A percentile compares a stretch with the other conserved stretches of the same genome.
phyloP scores from a whole-genome alignment of 2,113 vertebrate genomes.

The Hippocampus mohnikei region DNA sequence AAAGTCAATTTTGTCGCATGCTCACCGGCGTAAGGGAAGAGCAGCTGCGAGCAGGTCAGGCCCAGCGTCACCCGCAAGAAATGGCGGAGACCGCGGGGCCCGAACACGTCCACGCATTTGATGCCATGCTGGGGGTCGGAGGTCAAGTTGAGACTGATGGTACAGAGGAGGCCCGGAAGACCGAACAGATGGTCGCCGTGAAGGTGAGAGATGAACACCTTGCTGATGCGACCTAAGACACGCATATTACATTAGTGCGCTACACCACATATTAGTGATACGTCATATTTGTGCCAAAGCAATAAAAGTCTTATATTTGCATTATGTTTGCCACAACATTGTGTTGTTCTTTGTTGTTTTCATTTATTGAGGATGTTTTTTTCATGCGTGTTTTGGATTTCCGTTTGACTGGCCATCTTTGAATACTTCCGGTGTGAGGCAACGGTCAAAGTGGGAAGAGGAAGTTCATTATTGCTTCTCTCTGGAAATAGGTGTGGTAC shows the following conservation, averaged over 20 bases:
- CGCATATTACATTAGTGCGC: neutral
- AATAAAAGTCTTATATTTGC: too few species aligned
- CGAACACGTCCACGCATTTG: constrained; percentile 80
- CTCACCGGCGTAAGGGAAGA: constrained; percentile 77
- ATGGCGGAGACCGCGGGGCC: constrained; percentile 78
- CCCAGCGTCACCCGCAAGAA: constrained; percentile 78
- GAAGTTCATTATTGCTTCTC: too few species aligned
- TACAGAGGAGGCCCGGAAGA: constrained; percentile 89
- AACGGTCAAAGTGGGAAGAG: too few species aligned
- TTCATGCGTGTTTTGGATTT: too few species aligned
- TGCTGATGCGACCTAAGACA: constrained; percentile 81
- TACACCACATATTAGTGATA: too few species aligned
- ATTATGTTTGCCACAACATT: too few species aligned
- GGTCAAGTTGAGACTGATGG: constrained; percentile 80
- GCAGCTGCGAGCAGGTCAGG: constrained; percentile 82
- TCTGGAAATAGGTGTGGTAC: too few species aligned
- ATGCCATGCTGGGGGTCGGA: constrained; percentile 37
- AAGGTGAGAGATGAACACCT: constrained; percentile 92
- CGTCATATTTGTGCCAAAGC: too few species aligned
- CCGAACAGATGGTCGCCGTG: constrained; percentile 94
- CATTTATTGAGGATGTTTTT: too few species aligned
- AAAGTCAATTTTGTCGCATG: neutral
- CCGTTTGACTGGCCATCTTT: too few species aligned
- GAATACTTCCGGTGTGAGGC: too few species aligned
- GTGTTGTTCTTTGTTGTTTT: too few species aligned